Conservation (phyloP, 1,140 invertebrate genomes). For the Babylonia areolata region DNA sequence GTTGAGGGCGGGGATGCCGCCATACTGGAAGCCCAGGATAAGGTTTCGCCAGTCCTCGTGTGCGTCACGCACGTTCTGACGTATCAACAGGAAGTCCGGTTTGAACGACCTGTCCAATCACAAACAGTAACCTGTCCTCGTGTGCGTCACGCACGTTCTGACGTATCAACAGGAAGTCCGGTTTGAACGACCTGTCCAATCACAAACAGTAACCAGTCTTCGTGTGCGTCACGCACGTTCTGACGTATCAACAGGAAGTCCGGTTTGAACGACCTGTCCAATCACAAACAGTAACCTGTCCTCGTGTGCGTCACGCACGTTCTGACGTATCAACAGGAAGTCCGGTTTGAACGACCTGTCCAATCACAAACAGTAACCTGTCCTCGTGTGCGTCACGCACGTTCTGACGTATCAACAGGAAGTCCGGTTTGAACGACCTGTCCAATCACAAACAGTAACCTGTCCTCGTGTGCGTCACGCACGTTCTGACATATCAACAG, state of each 20-base stretch:
- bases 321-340: too few species aligned
- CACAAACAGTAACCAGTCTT: constrained; percentile 76
- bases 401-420: too few species aligned
- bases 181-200: constrained; percentile 86
- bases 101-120: constrained; percentile 85
- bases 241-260: constrained; percentile 96
- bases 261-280: constrained; percentile 88
- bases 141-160: constrained; percentile 93
- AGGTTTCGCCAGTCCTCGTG: constrained; percentile 83
- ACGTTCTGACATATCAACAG: too few species aligned
- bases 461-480: too few species aligned
- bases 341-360: too few species aligned
- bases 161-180: constrained; percentile 94
- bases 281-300: too few species aligned
- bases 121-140: constrained; percentile 78
- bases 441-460: too few species aligned
- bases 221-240: constrained; percentile 90
- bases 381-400: too few species aligned
- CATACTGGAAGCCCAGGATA: constrained; percentile 94
- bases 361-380: too few species aligned
- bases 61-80: constrained; percentile 94
- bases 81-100: constrained; percentile 95
- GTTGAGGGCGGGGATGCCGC: constrained; percentile 95
- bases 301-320: too few species aligned
- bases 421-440: too few species aligned